Percentiles rank a stretch among this genome's conserved stretches.
These are phyloP conservation scores for Argya squamiceps DNA, from an alignment of 2,797 vertebrate species.

Conservation along the genomic window DNA sequence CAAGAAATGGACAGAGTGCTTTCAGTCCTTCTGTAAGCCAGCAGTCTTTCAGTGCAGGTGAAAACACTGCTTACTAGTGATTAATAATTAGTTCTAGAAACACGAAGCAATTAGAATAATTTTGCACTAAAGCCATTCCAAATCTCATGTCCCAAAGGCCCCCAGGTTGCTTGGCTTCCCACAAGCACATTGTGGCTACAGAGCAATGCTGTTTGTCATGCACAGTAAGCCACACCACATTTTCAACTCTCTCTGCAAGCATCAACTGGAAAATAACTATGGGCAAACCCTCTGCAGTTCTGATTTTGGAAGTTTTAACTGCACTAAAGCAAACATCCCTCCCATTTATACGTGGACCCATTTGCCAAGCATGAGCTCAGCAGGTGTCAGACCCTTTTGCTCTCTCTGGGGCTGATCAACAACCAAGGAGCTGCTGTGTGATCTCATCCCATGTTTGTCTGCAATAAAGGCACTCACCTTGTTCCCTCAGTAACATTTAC, in stretches of 20 bases:
- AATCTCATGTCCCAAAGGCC: not conserved
- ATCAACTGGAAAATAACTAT: constrained; percentile 8
- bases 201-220: not conserved
- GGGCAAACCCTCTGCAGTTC: not conserved
- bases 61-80: not conserved
- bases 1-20: not conserved
- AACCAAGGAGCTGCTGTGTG: not conserved
- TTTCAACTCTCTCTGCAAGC: not conserved
- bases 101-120: not conserved
- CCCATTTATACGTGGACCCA: not conserved
- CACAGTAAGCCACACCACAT: not conserved
- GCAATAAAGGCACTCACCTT: not conserved
- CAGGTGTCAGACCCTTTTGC: not conserved
- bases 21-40: not conserved
- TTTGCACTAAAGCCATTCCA: not conserved
- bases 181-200: not conserved
- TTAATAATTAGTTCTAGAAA: not conserved
- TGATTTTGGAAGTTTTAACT: not conserved
- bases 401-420: not conserved
- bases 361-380: not conserved
- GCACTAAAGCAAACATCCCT: not conserved
- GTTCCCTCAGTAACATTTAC: not conserved
- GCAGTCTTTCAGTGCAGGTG: not conserved
- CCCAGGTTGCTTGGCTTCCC: not conserved
- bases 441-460: not conserved